Conservation (phyloP, 2,797 vertebrate genomes). For the Uromys caudimaculatus region DNA sequence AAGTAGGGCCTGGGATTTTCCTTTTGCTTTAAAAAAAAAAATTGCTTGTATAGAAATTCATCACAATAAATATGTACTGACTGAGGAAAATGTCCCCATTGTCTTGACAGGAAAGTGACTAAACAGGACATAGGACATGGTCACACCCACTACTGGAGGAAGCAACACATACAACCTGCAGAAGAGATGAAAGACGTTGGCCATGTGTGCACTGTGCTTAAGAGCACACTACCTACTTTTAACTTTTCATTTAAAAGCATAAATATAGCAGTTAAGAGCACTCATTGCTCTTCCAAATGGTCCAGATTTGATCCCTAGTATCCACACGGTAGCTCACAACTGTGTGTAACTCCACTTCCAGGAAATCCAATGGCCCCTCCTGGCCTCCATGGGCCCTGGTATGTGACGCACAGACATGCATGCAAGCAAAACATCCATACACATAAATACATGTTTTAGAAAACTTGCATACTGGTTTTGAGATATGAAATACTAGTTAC, state of each 20-base stretch:
- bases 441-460: neutral
- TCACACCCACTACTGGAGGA: neutral
- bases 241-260: neutral
- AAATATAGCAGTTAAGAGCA: neutral
- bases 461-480: neutral
- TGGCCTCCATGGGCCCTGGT: neutral
- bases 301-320: neutral
- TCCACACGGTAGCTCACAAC: neutral
- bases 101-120: neutral
- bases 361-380: neutral
- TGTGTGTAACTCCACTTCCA: neutral
- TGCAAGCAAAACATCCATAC: neutral
- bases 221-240: neutral
- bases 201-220: neutral
- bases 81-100: neutral
- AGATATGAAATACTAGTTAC: slow-evolving; percentile 21
- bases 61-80: neutral
- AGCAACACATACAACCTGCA: neutral
- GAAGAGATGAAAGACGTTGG: neutral
- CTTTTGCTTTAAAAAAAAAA: slow-evolving; percentile 13
- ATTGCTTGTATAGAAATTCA: slow-evolving; percentile 7
- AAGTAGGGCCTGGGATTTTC: neutral
- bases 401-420: neutral
- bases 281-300: neutral
- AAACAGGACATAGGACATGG: neutral